Evolutionary conservation across 2,888 invertebrate species (phyloP).

Genomic region (Nomada fucata): DNA sequence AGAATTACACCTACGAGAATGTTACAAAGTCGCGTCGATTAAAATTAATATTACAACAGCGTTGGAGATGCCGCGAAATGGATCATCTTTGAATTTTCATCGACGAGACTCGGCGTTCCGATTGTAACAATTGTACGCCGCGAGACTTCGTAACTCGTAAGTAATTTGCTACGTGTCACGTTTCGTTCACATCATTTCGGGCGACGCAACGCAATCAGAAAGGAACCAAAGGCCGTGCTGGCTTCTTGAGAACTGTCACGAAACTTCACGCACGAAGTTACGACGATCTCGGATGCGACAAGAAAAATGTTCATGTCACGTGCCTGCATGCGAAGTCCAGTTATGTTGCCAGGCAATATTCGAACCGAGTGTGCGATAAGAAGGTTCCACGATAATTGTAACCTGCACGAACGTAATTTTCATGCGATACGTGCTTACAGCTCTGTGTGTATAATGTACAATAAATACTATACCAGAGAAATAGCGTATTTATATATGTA

Average conservation of each 20-base stretch:
- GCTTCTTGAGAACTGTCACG: background rate
- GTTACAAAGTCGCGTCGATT: no score
- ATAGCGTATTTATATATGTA: conserved; percentile 29
- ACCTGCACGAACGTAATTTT: conserved; percentile 41
- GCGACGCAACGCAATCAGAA: background rate
- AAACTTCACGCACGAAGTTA: conserved; percentile 37
- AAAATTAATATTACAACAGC: background rate
- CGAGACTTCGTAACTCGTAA: no score
- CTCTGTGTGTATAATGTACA: conserved; percentile 54
- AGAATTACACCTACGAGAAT: no score
- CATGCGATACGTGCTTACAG: conserved; percentile 43
- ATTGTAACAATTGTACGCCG: background rate
- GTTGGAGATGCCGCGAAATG: background rate
- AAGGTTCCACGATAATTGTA: conserved; percentile 54
- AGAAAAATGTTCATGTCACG: conserved; percentile 43
- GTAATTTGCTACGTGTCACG: no score
- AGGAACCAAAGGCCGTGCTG: background rate
- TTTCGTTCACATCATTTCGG: conserved; percentile 7
- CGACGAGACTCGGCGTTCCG: background rate
- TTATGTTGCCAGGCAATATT: conserved; percentile 45
- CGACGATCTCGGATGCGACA: conserved; percentile 39
- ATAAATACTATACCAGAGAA: conserved; percentile 49
- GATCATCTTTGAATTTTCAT: background rate
- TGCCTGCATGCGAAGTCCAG: conserved; percentile 32
- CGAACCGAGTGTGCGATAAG: conserved; percentile 42